Evolutionary conservation across 2,113 vertebrate genomes (phyloP), one percentile per base, ranked within the genome.

Genomic region (Bambusicola thoracicus): DNA sequence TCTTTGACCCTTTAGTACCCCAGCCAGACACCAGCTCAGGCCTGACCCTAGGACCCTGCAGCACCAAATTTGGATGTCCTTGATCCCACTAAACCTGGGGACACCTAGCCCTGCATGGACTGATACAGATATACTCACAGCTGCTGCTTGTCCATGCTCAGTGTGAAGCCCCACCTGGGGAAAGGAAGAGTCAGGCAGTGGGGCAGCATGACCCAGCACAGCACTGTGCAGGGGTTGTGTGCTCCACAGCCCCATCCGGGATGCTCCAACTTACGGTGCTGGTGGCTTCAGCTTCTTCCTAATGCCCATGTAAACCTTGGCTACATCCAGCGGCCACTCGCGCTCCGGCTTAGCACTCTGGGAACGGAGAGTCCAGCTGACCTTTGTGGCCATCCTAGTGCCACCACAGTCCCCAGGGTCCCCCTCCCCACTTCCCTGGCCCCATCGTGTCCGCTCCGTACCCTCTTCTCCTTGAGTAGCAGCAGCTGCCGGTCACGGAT

Each of bases 381-480:
- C 36, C 16, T 22, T 11, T 63, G 38, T 13, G 38, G 61, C 24
- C 62, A 61, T 32, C 44, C 30, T 30, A 0, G 2, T 12, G 15
- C 30, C 17, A 3, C 40, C 2, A 0, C 19, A 43, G 38, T 48
- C n/a, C 46, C 41, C 32, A 46, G 27, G 18, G 5, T 85, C 29
- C 51, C 51, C 22, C 13, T 73, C 62, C 74, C 86, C 1, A 5
- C 18, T 10, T 75, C 22, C 67, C 73, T 12, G 2, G 2, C 22
- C 84, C 55, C 2, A 2, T 36, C 34, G n/a, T 49, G 30, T 24
- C 19, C 66, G 68, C 41, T 3, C 1, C 5, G 5, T 96, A 99
- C 99, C 98, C 98, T 99, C 96, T 99, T 99, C 96, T 99, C 99
- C 92, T 99, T 99, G 80, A 99, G 98, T 87, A 99, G 96, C 66